Base-by-base conservation (phyloP, 2,113 vertebrate species). In the Xyliphius kryptos region DNA sequence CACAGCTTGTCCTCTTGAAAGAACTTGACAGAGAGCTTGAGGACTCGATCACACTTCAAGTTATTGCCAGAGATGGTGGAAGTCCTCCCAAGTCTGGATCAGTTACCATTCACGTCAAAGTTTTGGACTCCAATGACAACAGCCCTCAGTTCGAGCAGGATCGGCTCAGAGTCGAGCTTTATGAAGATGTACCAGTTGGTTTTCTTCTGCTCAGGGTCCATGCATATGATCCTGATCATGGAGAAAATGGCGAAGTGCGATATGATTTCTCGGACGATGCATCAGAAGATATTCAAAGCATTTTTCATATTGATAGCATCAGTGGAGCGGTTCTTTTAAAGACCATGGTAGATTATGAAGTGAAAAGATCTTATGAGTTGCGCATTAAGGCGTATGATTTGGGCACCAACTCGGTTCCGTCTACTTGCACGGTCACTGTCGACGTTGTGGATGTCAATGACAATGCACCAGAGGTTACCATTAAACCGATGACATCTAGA, bases 41-140 rank as follows among this genome's bases (percentile, higher is more conserved):
- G 60, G 82, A 85, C 40, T 78, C 61, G 13, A 83, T 86, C 67
- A 77, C 67, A 0, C 49, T 89, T 16, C 43, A 82, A 51, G 80
- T 89, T n/a, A 81, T 67, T 2, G 88, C 79, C 0, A 52, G 13
- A 9, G 88, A 82, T 1, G 62, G 82, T n/a, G 87, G 86, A 16
- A 43, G 1, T 3, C 73, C 81, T 14, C 32, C 77, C 10, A 66
- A 56, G 70, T 81, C 79, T 2, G 86, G 86, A 1, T 81, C 81
- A 0, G 76, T 85, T 73, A 74, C 65, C 0, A 76, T 88, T 1
- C 22, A 72, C 3, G 71, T 89, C 36, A 81, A 72, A 60, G 84
- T 89, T 47, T 20, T 86, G 69, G 87, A 89, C 71, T 86, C 74
- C 12, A 89, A 89, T 2, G 87, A 89, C 70, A 88, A 89, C 79